phyloP scores from a whole-genome alignment of 2,888 invertebrate genomes.

The Hypomecis atomaria region DNA sequence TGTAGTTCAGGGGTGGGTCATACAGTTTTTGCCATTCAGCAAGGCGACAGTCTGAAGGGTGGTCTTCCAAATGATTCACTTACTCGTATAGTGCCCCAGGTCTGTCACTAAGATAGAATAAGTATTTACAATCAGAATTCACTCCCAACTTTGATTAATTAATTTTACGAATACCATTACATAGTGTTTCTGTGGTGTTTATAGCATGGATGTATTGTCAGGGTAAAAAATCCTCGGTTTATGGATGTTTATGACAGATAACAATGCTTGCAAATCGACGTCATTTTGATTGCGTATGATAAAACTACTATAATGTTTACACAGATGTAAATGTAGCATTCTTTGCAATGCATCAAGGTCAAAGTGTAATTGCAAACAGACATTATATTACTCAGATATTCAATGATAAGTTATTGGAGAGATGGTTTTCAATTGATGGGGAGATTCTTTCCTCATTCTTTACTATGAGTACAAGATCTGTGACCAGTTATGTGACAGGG shows the following conservation, averaged over 20 bases:
- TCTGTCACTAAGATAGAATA: too few relatives aligned
- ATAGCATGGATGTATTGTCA: too few relatives aligned
- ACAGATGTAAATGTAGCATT: conserved; percentile 15
- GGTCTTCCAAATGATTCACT: too few relatives aligned
- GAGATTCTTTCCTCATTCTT: background rate
- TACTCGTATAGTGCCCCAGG: too few relatives aligned
- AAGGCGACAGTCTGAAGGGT: too few relatives aligned
- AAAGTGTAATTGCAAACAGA: conserved; percentile 4
- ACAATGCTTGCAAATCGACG: background rate
- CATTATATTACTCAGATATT: conserved; percentile 5
- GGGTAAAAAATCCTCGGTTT: too few relatives aligned
- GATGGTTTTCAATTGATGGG: background rate
- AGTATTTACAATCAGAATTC: too few relatives aligned
- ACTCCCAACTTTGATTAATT: background rate
- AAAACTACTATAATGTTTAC: conserved; percentile 8
- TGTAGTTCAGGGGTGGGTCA: too few relatives aligned
- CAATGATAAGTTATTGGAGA: background rate
- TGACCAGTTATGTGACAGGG: too few relatives aligned
- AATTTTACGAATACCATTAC: background rate
- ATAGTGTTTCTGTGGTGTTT: too few relatives aligned
- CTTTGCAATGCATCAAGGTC: conserved; percentile 15
- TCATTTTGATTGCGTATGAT: conserved; percentile 7
- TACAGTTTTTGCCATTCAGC: too few relatives aligned
- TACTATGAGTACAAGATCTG: background rate
- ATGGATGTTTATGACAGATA: background rate